A percentile compares a stretch with the other conserved stretches of the same genome.
Evolutionary conservation across 2,797 vertebrate species (phyloP).

Genomic region (Setipinna tenuifilis): DNA sequence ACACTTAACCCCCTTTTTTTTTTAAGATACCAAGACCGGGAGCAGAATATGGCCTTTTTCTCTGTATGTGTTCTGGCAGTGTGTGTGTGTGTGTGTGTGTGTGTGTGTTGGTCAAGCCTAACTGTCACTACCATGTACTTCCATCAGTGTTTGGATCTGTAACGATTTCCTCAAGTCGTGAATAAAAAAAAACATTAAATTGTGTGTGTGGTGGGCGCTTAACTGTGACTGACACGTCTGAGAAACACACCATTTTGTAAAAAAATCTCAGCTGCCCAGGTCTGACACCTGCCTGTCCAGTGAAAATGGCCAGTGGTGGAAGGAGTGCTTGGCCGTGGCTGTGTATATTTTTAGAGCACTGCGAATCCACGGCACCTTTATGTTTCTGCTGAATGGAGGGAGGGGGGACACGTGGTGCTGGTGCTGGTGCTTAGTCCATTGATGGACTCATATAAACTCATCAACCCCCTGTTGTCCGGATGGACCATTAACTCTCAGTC

Average conservation of each 20-base stretch:
- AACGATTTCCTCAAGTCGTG: no score
- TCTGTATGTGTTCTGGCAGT: no score
- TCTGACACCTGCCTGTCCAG: not conserved
- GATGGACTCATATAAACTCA: constrained; percentile 9
- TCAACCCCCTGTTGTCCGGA: not conserved
- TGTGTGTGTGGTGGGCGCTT: no score
- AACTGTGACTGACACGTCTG: not conserved
- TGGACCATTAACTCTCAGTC: not conserved
- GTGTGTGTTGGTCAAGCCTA: not conserved
- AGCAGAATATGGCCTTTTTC: no score
- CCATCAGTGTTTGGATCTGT: no score
- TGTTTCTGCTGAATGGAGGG: not conserved
- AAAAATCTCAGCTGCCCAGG: not conserved
- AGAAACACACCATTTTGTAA: not conserved
- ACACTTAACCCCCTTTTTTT: no score
- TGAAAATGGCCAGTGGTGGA: not conserved
- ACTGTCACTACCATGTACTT: no score
- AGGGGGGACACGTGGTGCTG: not conserved
- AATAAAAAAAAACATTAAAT: no score
- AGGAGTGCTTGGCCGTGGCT: not conserved
- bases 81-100: no score
- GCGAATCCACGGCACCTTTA: not conserved
- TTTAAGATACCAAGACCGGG: no score
- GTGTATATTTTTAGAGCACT: not conserved
- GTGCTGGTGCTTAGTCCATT: not conserved